A percentile compares a stretch with the other conserved stretches of the same genome.
phyloP scores from a whole-genome alignment of 2,113 vertebrate genomes.

The Salvelinus alpinus region DNA sequence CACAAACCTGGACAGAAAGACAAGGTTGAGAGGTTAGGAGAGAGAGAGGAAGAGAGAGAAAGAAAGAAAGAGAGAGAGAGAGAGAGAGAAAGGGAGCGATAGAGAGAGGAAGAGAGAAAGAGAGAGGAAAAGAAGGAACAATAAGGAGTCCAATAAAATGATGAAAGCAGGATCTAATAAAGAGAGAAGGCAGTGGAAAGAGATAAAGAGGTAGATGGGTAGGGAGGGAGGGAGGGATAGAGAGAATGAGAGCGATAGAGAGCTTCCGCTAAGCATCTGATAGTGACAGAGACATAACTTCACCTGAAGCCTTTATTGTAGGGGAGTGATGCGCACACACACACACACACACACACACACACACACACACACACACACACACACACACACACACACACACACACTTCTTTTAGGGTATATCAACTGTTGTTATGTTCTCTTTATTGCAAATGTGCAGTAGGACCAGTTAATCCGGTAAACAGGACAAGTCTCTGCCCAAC shows the following conservation, averaged over 20 bases:
- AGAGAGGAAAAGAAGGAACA: neutral
- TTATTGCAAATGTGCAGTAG: too few relatives aligned
- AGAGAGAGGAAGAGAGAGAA: neutral
- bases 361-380: neutral
- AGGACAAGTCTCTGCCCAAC: neutral
- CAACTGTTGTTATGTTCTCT: too few relatives aligned
- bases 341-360: neutral
- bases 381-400: neutral
- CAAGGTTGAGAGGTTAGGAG: neutral
- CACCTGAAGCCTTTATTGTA: slow-evolving; percentile 48
- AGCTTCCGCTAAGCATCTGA: neutral
- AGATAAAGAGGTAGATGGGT: neutral
- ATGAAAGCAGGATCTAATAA: too few relatives aligned
- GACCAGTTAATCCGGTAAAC: too few relatives aligned
- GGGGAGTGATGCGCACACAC: slow-evolving; percentile 15
- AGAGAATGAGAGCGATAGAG: too few relatives aligned
- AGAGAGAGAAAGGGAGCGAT: too few relatives aligned
- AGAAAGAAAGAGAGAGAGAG: too few relatives aligned
- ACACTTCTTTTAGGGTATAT: too few relatives aligned
- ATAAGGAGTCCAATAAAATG: too few relatives aligned
- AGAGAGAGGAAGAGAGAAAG: too few relatives aligned
- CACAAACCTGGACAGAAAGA: slow-evolving; percentile 80
- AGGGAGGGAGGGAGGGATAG: neutral
- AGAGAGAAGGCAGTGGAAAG: neutral
- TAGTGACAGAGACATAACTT: slow-evolving; percentile 35